Evolutionary conservation across 2,888 invertebrate genomes (phyloP).

Genomic region (Stenurella melanura): DNA sequence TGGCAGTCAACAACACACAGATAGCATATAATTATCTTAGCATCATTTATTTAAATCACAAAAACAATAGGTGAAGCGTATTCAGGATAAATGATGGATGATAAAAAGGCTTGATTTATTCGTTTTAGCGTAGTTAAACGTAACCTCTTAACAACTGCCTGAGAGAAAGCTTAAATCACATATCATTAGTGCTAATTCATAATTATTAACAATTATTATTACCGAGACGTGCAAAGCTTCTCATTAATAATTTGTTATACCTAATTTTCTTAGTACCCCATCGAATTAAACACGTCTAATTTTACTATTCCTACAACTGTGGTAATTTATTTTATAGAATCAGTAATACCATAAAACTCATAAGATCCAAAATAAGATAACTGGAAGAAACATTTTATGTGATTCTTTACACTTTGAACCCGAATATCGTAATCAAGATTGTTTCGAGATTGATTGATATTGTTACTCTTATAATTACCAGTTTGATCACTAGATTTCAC

Average conservation of each 20-base stretch:
- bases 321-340: too few relatives aligned
- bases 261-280: background rate
- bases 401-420: too few relatives aligned
- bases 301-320: too few relatives aligned
- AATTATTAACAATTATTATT: conserved; percentile 26
- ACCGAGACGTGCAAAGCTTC: background rate
- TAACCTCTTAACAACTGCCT: background rate
- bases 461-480: too few relatives aligned
- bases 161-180: conserved; percentile 25
- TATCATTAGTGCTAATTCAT: conserved; percentile 12
- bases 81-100: background rate
- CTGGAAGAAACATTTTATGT: too few relatives aligned
- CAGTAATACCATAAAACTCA: too few relatives aligned
- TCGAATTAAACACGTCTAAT: too few relatives aligned
- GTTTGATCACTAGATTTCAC: too few relatives aligned
- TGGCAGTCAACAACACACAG: background rate
- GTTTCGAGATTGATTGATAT: too few relatives aligned
- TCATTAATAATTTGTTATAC: background rate
- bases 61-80: background rate
- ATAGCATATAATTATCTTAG: background rate
- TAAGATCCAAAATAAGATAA: too few relatives aligned
- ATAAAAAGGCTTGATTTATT: background rate
- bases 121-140: background rate
- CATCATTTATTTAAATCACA: background rate
- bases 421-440: too few relatives aligned